Evolutionary conservation across 2,113 vertebrate species (phyloP).

Genomic region (Megaleporinus macrocephalus): DNA sequence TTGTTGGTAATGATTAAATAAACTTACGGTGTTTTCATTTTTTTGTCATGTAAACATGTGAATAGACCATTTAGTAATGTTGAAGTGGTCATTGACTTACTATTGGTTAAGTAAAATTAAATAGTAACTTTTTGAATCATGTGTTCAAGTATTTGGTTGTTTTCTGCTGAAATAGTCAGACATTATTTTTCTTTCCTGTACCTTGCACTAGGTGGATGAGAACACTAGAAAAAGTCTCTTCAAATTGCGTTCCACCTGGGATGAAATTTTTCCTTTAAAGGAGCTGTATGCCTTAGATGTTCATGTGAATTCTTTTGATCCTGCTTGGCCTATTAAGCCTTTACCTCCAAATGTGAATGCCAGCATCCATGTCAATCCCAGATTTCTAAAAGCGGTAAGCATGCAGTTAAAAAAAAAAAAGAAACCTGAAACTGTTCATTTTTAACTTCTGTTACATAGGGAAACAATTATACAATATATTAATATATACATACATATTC

Average conservation of each 20-base stretch:
- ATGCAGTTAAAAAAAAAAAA: conserved; percentile 35
- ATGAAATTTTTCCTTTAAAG: conserved; percentile 97
- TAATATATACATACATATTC: background rate
- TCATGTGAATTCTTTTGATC: conserved; percentile 93
- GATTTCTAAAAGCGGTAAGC: conserved; percentile 98
- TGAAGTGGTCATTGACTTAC: background rate
- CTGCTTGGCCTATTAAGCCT: conserved; percentile 98
- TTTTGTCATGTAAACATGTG: background rate
- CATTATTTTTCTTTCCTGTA: conserved; percentile 68
- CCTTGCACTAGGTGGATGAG: conserved; percentile 97
- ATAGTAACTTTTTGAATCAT: background rate
- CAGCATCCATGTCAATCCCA: conserved; percentile 99
- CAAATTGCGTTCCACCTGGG: conserved; percentile 98
- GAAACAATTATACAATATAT: background rate
- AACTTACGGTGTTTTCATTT: background rate
- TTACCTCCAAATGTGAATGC: conserved; percentile 93
- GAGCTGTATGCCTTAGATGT: conserved; percentile 95
- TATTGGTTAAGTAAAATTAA: background rate
- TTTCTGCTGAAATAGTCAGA: conserved; percentile 12
- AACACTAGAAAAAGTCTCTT: conserved; percentile 99
- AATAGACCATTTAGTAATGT: background rate
- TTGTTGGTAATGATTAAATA: conserved; percentile 29
- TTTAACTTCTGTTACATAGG: background rate
- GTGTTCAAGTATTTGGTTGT: background rate
- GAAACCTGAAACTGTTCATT: no score